These are phyloP conservation scores for Pitta sordida DNA, from an alignment of 2,113 vertebrate species.

Conservation along the genomic window DNA sequence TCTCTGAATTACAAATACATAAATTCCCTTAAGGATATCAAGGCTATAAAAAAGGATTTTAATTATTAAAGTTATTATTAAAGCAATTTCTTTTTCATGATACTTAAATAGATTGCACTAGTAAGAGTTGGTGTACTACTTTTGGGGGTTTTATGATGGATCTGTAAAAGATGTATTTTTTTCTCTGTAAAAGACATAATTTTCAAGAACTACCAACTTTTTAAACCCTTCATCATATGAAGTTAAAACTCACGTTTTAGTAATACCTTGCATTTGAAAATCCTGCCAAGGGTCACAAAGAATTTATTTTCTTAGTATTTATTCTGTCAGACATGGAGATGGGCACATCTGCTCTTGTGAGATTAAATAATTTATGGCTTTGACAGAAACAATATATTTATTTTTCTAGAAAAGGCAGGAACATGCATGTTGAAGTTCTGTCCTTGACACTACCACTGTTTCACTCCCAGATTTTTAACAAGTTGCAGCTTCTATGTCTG, in stretches of 20 bases:
- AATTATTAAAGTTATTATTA: background rate
- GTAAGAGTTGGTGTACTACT: background rate
- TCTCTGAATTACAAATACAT: background rate
- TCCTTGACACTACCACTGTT: background rate
- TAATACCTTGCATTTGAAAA: background rate
- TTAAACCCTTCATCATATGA: background rate
- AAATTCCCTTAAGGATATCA: background rate
- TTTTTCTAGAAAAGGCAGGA: background rate
- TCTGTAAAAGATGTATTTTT: background rate
- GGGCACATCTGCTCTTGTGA: background rate
- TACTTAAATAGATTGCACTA: background rate
- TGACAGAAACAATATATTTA: background rate
- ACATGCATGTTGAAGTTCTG: accelerated
- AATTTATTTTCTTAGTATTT: background rate
- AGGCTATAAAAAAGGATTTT: background rate
- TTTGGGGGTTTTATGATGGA: background rate
- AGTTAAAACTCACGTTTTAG: background rate
- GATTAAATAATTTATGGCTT: background rate
- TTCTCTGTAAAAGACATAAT: background rate
- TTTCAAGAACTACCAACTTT: background rate
- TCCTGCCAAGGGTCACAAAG: background rate
- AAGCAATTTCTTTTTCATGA: background rate
- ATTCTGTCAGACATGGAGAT: background rate
- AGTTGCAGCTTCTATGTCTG: background rate
- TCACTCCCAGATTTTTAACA: background rate